phyloP scores from a whole-genome alignment of 2,888 invertebrate genomes.

The Drosophila cyrtoloma region DNA sequence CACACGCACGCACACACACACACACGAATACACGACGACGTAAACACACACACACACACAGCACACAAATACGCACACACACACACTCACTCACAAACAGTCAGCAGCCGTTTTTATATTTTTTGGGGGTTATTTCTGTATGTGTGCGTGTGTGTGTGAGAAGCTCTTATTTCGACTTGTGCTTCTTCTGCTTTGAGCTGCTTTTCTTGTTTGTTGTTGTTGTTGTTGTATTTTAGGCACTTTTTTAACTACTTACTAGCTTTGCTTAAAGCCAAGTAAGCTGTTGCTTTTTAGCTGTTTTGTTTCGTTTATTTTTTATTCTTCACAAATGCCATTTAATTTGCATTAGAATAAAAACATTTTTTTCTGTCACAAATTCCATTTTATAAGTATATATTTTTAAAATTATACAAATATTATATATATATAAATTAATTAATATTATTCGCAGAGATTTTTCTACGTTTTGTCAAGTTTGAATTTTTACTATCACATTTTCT shows the following conservation, averaged over 20 bases:
- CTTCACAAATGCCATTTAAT: conserved; percentile 64
- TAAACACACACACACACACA: conserved; percentile 10
- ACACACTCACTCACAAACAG: conserved; percentile 24
- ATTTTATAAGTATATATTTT: conserved; percentile 50
- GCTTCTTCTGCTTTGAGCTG: conserved; percentile 11
- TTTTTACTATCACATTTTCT: conserved; percentile 29
- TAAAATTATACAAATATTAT: not conserved
- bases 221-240: conserved; percentile 35
- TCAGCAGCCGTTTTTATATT: conserved; percentile 20
- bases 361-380: conserved; percentile 46
- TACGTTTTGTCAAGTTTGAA: conserved; percentile 28
- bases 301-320: conserved; percentile 31
- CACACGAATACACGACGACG: conserved; percentile 32
- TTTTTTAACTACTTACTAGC: conserved; percentile 58
- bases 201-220: conserved; percentile 6
- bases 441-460: conserved; percentile 25
- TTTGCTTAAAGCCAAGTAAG: conserved; percentile 31
- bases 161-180: conserved; percentile 21
- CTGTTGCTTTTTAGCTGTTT: conserved; percentile 25
- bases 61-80: conserved; percentile 14
- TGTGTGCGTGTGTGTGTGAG: conserved; percentile 41
- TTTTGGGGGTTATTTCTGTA: conserved; percentile 10
- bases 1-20: conserved; percentile 35
- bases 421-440: not conserved
- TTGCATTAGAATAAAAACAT: conserved; percentile 71